Evolutionary conservation across 2,113 vertebrate species (phyloP).

Genomic region (Lepus americanus): DNA sequence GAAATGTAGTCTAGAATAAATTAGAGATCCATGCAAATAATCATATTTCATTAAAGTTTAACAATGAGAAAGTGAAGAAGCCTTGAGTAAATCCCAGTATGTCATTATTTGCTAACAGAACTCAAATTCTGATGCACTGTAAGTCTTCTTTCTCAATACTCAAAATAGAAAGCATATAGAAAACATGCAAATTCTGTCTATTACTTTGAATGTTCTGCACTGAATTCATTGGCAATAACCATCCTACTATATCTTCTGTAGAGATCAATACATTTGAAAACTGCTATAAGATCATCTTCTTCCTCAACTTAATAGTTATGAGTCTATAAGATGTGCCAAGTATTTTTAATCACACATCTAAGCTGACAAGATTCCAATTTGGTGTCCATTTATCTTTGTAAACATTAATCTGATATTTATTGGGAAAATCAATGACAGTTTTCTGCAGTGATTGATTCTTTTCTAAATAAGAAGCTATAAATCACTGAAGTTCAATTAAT

Average conservation of each 20-base stretch:
- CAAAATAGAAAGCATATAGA: too few relatives aligned
- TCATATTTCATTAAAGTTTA: neutral
- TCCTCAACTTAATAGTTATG: neutral
- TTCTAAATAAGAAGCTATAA: conserved; percentile 55
- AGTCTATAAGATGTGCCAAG: neutral
- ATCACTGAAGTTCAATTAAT: conserved; percentile 61
- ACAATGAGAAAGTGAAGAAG: neutral
- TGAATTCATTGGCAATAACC: conserved; percentile 3
- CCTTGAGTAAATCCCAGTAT: neutral
- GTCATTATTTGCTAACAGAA: conserved; percentile 1
- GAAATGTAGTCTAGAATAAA: neutral
- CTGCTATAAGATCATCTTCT: neutral
- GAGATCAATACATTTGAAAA: conserved; percentile 29
- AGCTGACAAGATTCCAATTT: neutral
- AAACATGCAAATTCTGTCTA: conserved; percentile 8
- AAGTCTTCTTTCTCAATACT: neutral
- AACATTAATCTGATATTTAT: conserved; percentile 46
- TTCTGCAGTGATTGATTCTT: conserved; percentile 39
- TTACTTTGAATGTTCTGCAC: conserved; percentile 23
- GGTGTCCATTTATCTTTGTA: conserved; percentile 28
- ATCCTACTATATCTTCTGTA: neutral
- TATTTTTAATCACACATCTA: conserved; percentile 20
- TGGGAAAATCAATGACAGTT: neutral
- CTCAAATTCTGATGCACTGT: neutral
- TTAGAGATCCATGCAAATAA: neutral